A percentile compares a stretch with the other conserved stretches of the same genome.
phyloP scores from a whole-genome alignment of 2,113 vertebrate genomes.

The Paraplagusia blochii region DNA sequence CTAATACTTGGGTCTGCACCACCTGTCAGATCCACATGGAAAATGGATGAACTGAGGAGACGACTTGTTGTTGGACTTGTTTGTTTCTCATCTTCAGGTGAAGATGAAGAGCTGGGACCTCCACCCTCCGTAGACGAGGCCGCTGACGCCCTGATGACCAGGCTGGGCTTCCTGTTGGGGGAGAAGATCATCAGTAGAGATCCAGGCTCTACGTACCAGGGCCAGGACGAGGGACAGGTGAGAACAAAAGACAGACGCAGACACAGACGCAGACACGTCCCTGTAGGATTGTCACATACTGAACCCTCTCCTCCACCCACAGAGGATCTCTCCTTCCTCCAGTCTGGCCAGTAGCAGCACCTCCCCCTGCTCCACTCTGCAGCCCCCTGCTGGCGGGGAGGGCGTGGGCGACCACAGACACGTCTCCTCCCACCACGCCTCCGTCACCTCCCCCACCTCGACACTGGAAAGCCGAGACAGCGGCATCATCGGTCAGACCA shows the following conservation, averaged over 20 bases:
- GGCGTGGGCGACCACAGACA: conserved; percentile 75
- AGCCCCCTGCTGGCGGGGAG: conserved; percentile 69
- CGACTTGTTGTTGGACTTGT: neutral
- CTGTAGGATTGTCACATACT: too few relatives aligned
- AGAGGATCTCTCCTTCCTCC: conserved; percentile 92
- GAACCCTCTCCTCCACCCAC: conserved; percentile 73
- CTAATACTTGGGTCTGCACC: too few relatives aligned
- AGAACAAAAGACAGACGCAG: neutral
- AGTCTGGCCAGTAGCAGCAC: conserved; percentile 90
- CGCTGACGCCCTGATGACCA: conserved; percentile 94
- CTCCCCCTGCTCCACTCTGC: conserved; percentile 90
- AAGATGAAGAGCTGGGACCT: conserved; percentile 85
- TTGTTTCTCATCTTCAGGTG: conserved; percentile 29
- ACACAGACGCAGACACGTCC: too few relatives aligned
- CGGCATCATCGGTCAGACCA: conserved; percentile 87
- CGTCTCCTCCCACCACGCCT: conserved; percentile 74
- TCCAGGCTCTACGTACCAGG: conserved; percentile 75
- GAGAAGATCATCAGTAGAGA: conserved; percentile 85
- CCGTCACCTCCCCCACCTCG: conserved; percentile 88
- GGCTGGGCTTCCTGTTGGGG: conserved; percentile 92
- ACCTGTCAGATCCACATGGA: too few relatives aligned
- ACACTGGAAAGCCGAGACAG: conserved; percentile 96
- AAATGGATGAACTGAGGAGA: too few relatives aligned
- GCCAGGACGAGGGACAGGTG: conserved; percentile 78
- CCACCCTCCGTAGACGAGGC: conserved; percentile 95